phyloP scores from a whole-genome alignment of 1,140 invertebrate species.

The Zeugodacus cucurbitae region DNA sequence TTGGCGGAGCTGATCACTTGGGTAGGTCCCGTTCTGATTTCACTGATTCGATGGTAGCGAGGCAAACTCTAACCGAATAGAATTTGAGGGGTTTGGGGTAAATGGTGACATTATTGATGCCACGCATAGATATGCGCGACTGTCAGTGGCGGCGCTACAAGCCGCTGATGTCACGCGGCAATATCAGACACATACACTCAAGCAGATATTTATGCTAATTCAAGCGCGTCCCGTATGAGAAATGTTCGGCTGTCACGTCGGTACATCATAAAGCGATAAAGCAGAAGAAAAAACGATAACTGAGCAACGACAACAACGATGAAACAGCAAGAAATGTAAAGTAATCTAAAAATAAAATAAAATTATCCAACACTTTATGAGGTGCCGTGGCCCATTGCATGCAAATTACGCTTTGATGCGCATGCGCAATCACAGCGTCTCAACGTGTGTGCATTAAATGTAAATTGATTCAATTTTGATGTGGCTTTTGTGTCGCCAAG shows the following conservation, averaged over 20 bases:
- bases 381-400: neutral
- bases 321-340: neutral
- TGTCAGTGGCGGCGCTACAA: neutral
- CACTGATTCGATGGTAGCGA: neutral
- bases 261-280: neutral
- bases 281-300: neutral
- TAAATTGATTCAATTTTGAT: neutral
- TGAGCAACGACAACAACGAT: neutral
- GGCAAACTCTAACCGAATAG: no score
- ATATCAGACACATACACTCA: neutral
- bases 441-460: neutral
- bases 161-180: neutral
- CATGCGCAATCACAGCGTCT: neutral
- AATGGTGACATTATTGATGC: neutral
- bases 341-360: neutral
- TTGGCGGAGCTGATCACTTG: neutral
- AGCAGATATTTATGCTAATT: neutral
- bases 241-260: neutral
- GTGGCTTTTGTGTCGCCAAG: neutral
- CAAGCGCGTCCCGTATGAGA: neutral
- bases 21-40: neutral
- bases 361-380: conserved; percentile 5
- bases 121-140: neutral
- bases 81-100: neutral
- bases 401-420: conserved; percentile 15